phyloP scores from a whole-genome alignment of 2,113 vertebrate species.

The Bothrops jararaca region DNA sequence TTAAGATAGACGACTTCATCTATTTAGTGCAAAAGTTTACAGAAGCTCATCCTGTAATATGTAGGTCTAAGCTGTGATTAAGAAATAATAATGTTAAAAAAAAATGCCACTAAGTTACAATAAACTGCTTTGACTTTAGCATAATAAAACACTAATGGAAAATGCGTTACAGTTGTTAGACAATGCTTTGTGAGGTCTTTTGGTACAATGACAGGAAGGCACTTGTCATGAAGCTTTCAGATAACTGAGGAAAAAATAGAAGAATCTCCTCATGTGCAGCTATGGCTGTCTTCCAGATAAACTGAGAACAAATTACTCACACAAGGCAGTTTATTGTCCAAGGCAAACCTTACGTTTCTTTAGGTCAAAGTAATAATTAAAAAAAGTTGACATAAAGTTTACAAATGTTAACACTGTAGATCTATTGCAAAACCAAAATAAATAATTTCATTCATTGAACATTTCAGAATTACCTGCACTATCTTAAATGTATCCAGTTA shows the following conservation, averaged over 20 bases:
- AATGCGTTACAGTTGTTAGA: conserved; percentile 58
- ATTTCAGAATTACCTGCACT: conserved; percentile 23
- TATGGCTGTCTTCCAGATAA: conserved; percentile 68
- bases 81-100: conserved; percentile 28
- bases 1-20: conserved; percentile 48
- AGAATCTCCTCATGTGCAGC: conserved; percentile 73
- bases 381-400: conserved; percentile 6
- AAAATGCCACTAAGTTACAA: conserved; percentile 17
- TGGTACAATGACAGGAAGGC: conserved; percentile 79
- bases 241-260: conserved; percentile 71
- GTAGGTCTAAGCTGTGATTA: conserved; percentile 53
- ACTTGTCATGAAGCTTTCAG: conserved; percentile 75
- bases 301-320: conserved; percentile 62
- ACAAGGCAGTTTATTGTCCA: conserved; percentile 44
- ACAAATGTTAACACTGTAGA: conserved; percentile 52
- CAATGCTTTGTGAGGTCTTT: conserved; percentile 57
- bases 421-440: conserved; percentile 47
- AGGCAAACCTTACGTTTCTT: conserved; percentile 41
- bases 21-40: conserved; percentile 60
- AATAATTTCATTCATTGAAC: conserved; percentile 56
- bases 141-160: conserved; percentile 56
- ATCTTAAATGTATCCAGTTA: conserved; percentile 26
- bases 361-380: conserved; percentile 16
- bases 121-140: conserved; percentile 30
- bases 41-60: conserved; percentile 59